Evolutionary conservation across 2,113 vertebrate genomes (phyloP).

Genomic region (Pelodiscus sinensis): DNA sequence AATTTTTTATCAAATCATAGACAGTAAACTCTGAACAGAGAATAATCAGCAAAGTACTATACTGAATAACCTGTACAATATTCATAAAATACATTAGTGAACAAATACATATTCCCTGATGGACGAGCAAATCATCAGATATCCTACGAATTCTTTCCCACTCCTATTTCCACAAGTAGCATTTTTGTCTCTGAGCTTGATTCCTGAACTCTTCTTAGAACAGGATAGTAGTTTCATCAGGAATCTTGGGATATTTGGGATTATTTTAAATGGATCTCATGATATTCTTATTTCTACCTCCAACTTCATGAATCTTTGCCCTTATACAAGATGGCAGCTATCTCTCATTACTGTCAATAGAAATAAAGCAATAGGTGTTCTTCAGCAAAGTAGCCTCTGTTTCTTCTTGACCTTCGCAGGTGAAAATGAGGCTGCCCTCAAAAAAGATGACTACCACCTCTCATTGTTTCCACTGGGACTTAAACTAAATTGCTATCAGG

Average conservation of each 20-base stretch:
- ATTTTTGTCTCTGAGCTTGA: background rate
- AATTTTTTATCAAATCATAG: conserved; percentile 55
- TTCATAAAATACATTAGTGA: conserved; percentile 77
- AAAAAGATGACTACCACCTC: background rate
- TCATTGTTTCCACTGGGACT: background rate
- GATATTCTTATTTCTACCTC: background rate
- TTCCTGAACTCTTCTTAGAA: background rate
- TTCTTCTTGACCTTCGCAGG: background rate
- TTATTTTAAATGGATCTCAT: background rate
- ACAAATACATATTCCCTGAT: conserved; percentile 73
- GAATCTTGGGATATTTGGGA: background rate
- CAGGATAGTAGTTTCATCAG: background rate
- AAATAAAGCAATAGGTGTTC: background rate
- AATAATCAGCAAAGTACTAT: conserved; percentile 58
- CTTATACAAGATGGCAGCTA: background rate
- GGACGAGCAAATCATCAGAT: conserved; percentile 46
- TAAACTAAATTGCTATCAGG: background rate
- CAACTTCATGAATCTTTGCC: background rate
- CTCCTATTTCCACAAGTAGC: background rate
- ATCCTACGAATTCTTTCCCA: conserved; percentile 38
- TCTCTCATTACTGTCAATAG: background rate
- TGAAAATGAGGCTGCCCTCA: background rate
- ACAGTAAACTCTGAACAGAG: conserved; percentile 71
- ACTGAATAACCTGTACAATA: conserved; percentile 55
- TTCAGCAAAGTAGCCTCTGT: background rate